Conservation (phyloP, 2,113 vertebrate genomes). For the Bujurquina vittata region DNA sequence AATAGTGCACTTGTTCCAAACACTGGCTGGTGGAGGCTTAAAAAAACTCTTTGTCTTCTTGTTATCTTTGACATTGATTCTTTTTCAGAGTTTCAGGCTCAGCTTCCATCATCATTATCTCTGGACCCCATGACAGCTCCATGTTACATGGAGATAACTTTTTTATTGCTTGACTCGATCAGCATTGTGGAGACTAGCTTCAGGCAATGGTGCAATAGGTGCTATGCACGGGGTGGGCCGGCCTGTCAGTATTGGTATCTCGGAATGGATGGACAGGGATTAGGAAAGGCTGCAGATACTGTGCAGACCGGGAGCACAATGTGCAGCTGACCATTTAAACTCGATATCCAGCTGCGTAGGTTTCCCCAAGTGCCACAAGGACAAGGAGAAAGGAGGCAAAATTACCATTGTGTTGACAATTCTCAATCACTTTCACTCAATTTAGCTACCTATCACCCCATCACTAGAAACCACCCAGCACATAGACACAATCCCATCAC, state of each 20-base stretch:
- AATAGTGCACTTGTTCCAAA: not conserved
- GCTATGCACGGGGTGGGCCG: slow-evolving; percentile 7
- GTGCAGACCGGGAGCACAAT: slow-evolving; percentile 13
- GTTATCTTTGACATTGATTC: not conserved
- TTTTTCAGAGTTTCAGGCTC: slow-evolving; percentile 5
- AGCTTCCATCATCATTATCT: slow-evolving; percentile 23
- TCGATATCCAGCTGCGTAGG: slow-evolving; percentile 13
- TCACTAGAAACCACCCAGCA: not conserved
- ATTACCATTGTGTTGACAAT: not conserved
- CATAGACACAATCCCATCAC: not conserved
- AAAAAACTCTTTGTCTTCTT: not conserved
- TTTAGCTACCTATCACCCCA: slow-evolving; percentile 13
- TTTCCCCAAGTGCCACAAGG: not conserved
- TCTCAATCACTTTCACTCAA: slow-evolving; percentile 23
- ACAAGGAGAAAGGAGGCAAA: not conserved
- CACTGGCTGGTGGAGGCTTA: not conserved
- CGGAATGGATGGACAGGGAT: slow-evolving; percentile 42
- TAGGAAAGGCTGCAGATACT: slow-evolving; percentile 48
- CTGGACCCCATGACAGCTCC: not conserved
- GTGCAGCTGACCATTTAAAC: slow-evolving; percentile 32
- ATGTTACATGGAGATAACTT: not conserved
- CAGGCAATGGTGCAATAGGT: slow-evolving; percentile 4
- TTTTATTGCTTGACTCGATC: not conserved
- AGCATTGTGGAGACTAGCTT: not conserved
- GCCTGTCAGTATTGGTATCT: slow-evolving; percentile 38